Evolutionary conservation across 2,797 vertebrate species (phyloP), one percentile per base, ranked within the genome.

Genomic region (Lepus oiostolus): DNA sequence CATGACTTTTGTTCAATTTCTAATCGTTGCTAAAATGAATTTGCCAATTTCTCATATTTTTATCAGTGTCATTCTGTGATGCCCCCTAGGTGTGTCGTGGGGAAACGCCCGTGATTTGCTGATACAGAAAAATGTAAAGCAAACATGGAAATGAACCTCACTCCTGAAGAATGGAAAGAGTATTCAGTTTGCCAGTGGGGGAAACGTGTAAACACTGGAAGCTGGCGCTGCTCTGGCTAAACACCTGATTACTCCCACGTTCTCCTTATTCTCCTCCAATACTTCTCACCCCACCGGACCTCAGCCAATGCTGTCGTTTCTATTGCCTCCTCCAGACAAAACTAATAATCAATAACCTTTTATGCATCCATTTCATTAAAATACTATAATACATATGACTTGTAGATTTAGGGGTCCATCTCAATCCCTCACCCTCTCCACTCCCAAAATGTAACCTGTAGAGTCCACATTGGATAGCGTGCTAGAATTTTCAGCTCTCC

Each of bases 1-100:
- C 2, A 22, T 4, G 13, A 24, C 7, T 35, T 11, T 9, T 0
- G 4, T 30, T 19, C 71, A 32, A 0, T 70, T 30, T 30, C 42
- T 67, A 19, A 70, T 0, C 5, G n/a, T 7, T 30, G 5, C 50
- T 38, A 6, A 81, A 83, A 32, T 0, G 4, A n/a, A 21, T 47
- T 32, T 68, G 42, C 26, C 65, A 32, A 52, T 80, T 50, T n/a
- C 62, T 52, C 35, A 42, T 60, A 62, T 93, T 90, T 71, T 79
- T 52, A 63, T 91, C n/a, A 8, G 32, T n/a, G 24, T 75, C 90
- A 54, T 58, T 68, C 50, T 79, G 21, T 32, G 70, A 82, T 26
- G 30, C 65, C 87, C 93, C 87, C 71, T 81, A 54, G 35, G 28
- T 6, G 52, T 38, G 11, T 1, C 11, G 4, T 28, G 5, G 6